phyloP scores from a whole-genome alignment of 2,888 invertebrate species.

The Meta bourneti region DNA sequence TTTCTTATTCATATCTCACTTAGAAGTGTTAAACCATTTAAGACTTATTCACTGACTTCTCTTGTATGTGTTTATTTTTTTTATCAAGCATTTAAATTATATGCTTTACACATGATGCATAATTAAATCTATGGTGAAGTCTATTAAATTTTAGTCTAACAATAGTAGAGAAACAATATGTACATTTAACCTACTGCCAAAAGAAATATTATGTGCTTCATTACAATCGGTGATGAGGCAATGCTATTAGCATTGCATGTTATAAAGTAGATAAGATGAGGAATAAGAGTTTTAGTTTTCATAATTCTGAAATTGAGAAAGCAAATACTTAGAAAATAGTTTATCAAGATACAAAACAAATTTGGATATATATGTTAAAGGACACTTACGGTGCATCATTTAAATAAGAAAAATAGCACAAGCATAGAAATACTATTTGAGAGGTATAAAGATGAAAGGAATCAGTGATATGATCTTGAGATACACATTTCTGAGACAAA shows the following conservation, averaged over 20 bases:
- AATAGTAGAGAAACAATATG: no score
- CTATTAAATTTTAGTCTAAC: no score
- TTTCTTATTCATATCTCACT: no score
- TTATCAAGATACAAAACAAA: background rate
- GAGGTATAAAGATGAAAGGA: constrained; percentile 3
- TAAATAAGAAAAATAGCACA: constrained; percentile 55
- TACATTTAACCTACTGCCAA: constrained; percentile 58
- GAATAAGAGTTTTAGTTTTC: constrained; percentile 33
- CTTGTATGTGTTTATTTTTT: no score
- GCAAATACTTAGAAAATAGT: background rate
- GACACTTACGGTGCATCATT: constrained; percentile 51
- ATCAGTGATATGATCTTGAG: background rate
- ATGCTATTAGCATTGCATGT: constrained; percentile 53
- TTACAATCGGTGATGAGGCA: background rate
- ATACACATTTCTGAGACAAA: constrained; percentile 42
- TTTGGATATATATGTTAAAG: background rate
- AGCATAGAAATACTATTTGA: constrained; percentile 58
- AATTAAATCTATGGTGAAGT: no score
- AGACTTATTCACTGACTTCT: no score
- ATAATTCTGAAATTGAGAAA: constrained; percentile 45
- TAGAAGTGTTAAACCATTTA: no score
- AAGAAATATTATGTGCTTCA: constrained; percentile 59
- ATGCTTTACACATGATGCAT: no score
- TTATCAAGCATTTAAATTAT: no score
- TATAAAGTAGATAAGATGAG: constrained; percentile 65